Percentiles rank a stretch among this genome's conserved stretches.
phyloP scores from a whole-genome alignment of 2,888 invertebrate genomes.

The Euproctis similis region DNA sequence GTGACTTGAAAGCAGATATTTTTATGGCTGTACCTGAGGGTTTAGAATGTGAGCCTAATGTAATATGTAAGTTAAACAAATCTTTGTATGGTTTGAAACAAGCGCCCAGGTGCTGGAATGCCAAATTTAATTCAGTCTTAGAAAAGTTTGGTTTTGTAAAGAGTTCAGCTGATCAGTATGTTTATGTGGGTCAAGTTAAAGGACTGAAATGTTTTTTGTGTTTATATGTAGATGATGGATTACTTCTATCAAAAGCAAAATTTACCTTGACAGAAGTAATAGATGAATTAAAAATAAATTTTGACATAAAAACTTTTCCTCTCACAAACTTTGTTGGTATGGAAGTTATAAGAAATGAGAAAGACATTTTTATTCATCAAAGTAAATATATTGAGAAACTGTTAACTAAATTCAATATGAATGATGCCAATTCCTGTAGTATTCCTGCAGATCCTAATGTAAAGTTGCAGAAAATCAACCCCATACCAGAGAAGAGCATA shows the following conservation, averaged over 20 bases:
- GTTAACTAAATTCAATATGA: slow-evolving; percentile 2
- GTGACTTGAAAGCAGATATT: not conserved
- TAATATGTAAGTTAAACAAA: slow-evolving; percentile 16
- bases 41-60: slow-evolving; percentile 3
- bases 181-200: slow-evolving; percentile 1
- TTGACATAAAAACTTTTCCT: slow-evolving; percentile 1
- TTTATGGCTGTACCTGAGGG: not conserved
- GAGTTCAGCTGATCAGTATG: slow-evolving; percentile 2
- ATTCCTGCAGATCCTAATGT: not conserved
- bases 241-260: slow-evolving; percentile 1
- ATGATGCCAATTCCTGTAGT: not conserved
- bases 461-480: not conserved
- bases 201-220: slow-evolving; percentile 1
- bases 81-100: slow-evolving; percentile 6
- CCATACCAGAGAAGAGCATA: not conserved
- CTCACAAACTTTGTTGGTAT: slow-evolving; percentile 2
- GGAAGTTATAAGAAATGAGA: not conserved
- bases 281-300: slow-evolving; percentile 1
- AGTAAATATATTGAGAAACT: slow-evolving; percentile 2
- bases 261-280: not conserved
- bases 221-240: slow-evolving; percentile 3
- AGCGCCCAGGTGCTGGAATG: slow-evolving; percentile 1
- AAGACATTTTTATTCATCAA: slow-evolving; percentile 3
- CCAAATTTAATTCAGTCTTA: not conserved
- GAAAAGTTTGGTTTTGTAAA: slow-evolving; percentile 2